These are phyloP conservation scores for Clavelina lepadiformis DNA, from an alignment of 23 tunicate species.

Conservation along the genomic window DNA sequence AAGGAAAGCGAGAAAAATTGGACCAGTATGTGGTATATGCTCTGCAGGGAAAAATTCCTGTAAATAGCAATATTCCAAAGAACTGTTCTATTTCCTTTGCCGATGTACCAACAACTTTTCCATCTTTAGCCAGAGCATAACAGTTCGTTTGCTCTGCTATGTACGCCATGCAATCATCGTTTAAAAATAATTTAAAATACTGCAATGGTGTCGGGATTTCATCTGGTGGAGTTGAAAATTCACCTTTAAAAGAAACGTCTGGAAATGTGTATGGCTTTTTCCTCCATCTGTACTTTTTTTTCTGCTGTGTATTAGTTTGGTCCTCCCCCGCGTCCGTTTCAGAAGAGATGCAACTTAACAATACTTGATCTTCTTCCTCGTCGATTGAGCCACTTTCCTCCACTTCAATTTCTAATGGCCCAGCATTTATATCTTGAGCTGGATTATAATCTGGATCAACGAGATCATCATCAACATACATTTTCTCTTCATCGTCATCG, in stretches of 20 bases:
- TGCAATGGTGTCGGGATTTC: neutral
- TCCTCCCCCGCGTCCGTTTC: too few relatives aligned
- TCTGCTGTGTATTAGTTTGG: neutral
- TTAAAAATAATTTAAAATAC: slow-evolving; percentile 11
- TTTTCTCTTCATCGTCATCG: neutral
- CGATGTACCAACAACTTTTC: neutral
- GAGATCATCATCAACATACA: neutral
- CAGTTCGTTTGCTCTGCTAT: slow-evolving; percentile 11
- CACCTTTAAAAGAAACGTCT: slow-evolving; percentile 11
- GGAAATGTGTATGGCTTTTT: neutral
- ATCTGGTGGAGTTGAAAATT: slow-evolving; percentile 10
- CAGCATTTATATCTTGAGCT: neutral
- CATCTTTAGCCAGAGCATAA: slow-evolving; percentile 5
- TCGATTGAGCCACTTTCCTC: neutral
- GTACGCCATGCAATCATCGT: slow-evolving; percentile 16
- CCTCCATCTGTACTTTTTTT: slow-evolving; percentile 1
- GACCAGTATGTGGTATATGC: slow-evolving; percentile 18
- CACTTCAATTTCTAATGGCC: neutral
- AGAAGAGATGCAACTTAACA: too few relatives aligned
- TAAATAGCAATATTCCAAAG: slow-evolving; percentile 12
- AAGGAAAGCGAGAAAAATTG: slow-evolving; percentile 1
- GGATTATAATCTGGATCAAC: neutral
- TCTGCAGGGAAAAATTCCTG: slow-evolving; percentile 16
- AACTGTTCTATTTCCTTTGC: too few relatives aligned
- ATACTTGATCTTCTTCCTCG: slow-evolving; percentile 4